These are phyloP conservation scores for Mimumesa dahlbomi DNA, from an alignment of 2,888 invertebrate species.

Conservation along the genomic window DNA sequence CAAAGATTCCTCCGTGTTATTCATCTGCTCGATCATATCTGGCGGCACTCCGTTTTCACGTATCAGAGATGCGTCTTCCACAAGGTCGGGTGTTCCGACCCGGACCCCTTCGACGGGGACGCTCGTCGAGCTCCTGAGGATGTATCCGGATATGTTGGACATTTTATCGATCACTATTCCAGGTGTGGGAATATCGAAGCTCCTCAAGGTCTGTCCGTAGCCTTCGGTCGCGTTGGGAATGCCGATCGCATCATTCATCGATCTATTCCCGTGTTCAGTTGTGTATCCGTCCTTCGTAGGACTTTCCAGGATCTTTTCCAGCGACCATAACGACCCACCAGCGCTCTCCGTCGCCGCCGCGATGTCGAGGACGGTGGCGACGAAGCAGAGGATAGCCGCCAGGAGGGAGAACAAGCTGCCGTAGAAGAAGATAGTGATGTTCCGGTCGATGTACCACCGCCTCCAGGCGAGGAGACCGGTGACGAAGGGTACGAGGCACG, in stretches of 20 bases:
- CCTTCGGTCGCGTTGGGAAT: conserved; percentile 13
- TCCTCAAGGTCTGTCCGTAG: background rate
- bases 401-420: conserved; percentile 82
- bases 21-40: conserved; percentile 9
- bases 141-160: conserved; percentile 47
- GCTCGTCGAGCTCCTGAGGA: conserved; percentile 9
- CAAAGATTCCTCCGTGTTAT: conserved; percentile 22
- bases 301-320: conserved; percentile 41
- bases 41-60: conserved; percentile 19
- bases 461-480: conserved; percentile 84
- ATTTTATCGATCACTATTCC: conserved; percentile 37
- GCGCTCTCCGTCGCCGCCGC: conserved; percentile 72
- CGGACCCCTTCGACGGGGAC: background rate
- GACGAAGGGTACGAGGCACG: conserved; percentile 70
- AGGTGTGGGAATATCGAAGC: conserved; percentile 11
- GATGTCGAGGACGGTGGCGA: conserved; percentile 80
- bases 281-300: no score
- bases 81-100: background rate
- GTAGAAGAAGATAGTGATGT: conserved; percentile 84
- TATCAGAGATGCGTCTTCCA: conserved; percentile 8
- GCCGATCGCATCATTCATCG: background rate
- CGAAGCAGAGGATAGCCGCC: conserved; percentile 81
- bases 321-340: conserved; percentile 39
- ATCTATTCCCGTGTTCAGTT: background rate
- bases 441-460: conserved; percentile 85